These are phyloP conservation scores for Amiota communis DNA, from an alignment of 2,888 invertebrate genomes.

Conservation along the genomic window DNA sequence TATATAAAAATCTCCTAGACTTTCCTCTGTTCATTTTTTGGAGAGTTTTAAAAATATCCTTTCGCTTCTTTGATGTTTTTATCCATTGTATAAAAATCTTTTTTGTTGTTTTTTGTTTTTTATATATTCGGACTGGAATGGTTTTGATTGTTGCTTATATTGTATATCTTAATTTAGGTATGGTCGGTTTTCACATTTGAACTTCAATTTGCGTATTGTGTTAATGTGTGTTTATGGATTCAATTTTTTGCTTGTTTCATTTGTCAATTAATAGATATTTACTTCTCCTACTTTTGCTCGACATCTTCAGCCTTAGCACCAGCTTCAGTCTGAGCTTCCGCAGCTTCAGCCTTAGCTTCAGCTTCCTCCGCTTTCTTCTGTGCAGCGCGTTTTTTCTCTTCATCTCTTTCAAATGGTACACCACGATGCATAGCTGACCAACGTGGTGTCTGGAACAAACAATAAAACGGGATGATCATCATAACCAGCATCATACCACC, in stretches of 20 bases:
- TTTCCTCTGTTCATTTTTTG: too few relatives aligned
- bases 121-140: too few relatives aligned
- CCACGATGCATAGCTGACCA: constrained; percentile 53
- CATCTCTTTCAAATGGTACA: constrained; percentile 31
- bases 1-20: too few relatives aligned
- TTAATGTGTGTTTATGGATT: not conserved
- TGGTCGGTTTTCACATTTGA: too few relatives aligned
- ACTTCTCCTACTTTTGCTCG: not conserved
- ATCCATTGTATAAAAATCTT: too few relatives aligned
- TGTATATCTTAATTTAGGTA: too few relatives aligned
- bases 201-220: not conserved
- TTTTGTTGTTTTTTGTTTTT: too few relatives aligned
- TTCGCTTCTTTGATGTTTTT: too few relatives aligned
- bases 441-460: constrained; percentile 47
- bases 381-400: constrained; percentile 18
- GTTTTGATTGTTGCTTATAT: too few relatives aligned
- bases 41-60: too few relatives aligned
- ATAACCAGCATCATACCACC: constrained; percentile 46
- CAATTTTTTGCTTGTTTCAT: not conserved
- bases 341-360: not conserved
- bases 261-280: not conserved
- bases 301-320: too few relatives aligned
- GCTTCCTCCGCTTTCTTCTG: not conserved
- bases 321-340: not conserved
- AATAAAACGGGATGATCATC: constrained; percentile 59